Conservation (phyloP, 2,888 invertebrate genomes). For the Pemphredon lugubris region DNA sequence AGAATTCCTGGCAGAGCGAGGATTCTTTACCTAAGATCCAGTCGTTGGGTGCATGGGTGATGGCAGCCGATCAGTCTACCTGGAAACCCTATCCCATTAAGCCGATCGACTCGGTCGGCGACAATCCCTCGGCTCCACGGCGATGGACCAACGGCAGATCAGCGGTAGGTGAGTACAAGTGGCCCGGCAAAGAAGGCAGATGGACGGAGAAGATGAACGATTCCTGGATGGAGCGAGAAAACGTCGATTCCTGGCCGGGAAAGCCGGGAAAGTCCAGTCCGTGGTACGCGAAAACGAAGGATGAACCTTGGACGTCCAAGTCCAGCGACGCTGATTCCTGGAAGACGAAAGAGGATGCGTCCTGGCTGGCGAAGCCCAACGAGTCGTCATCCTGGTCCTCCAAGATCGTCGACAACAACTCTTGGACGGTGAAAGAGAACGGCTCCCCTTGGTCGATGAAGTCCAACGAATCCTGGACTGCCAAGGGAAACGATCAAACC, state of each 20-base stretch:
- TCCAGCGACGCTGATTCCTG: conserved; percentile 9
- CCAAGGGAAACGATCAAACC: conserved; percentile 15
- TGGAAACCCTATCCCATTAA: conserved; percentile 70
- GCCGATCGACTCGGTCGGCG: conserved; percentile 34
- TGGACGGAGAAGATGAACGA: conserved; percentile 35
- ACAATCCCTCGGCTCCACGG: conserved; percentile 14
- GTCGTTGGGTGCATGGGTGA: conserved; percentile 67
- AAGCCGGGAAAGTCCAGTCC: conserved; percentile 26
- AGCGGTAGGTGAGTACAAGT: conserved; percentile 16
- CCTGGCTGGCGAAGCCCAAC: conserved; percentile 26
- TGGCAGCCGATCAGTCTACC: conserved; percentile 68
- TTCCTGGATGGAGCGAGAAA: conserved; percentile 20
- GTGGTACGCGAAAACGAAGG: conserved; percentile 32
- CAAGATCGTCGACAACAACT: conserved; percentile 20
- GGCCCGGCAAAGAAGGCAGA: conserved; percentile 20
- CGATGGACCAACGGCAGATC: conserved; percentile 53
- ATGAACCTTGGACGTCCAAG: conserved; percentile 12
- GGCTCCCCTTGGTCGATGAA: conserved; percentile 23
- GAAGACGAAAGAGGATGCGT: conserved; percentile 29
- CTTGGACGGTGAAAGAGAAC: conserved; percentile 14
- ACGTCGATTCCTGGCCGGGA: conserved; percentile 15
- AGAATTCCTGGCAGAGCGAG: conserved; percentile 29
- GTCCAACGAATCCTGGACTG: conserved; percentile 37
- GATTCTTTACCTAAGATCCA: conserved; percentile 64
- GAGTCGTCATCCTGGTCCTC: conserved; percentile 21